These are phyloP conservation scores for Drosophila vallismaia DNA, from an alignment of 2,888 invertebrate species.

Conservation along the genomic window DNA sequence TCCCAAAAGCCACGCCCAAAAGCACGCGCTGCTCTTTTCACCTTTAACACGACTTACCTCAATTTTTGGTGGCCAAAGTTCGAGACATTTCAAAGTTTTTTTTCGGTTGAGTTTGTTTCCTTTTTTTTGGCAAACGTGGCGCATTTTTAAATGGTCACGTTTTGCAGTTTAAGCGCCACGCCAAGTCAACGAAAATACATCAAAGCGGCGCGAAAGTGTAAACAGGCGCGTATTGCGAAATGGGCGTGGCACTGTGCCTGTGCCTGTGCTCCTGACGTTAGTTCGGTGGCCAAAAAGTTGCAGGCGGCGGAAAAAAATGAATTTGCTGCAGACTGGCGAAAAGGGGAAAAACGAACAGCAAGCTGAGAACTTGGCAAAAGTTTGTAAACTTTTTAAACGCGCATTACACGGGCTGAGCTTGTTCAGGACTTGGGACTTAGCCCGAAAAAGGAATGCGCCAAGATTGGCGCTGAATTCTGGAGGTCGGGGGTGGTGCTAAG, in stretches of 20 bases:
- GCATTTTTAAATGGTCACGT: slow-evolving; percentile 82
- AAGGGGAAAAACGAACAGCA: slow-evolving; percentile 32
- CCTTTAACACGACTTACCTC: slow-evolving; percentile 67
- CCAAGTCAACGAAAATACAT: slow-evolving; percentile 60
- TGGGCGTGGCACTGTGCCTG: slow-evolving; percentile 42
- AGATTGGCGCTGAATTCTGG: slow-evolving; percentile 1
- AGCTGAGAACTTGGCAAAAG: slow-evolving; percentile 65
- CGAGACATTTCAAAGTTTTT: slow-evolving; percentile 68
- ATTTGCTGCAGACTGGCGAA: slow-evolving; percentile 55
- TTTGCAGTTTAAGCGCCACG: slow-evolving; percentile 79
- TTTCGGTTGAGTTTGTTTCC: neutral
- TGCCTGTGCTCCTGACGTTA: slow-evolving; percentile 18
- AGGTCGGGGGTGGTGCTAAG: neutral
- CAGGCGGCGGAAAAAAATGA: slow-evolving; percentile 54
- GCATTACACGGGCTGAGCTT: slow-evolving; percentile 75
- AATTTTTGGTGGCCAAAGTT: slow-evolving; percentile 54
- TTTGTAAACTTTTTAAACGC: slow-evolving; percentile 79
- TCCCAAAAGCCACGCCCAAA: slow-evolving; percentile 34
- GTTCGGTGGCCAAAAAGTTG: slow-evolving; percentile 60
- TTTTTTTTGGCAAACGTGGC: slow-evolving; percentile 71
- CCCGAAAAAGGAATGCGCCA: slow-evolving; percentile 35
- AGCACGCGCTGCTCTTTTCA: slow-evolving; percentile 52
- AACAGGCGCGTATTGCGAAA: slow-evolving; percentile 65
- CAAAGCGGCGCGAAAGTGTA: slow-evolving; percentile 71
- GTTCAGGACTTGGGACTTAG: slow-evolving; percentile 63